Base-by-base conservation (phyloP, 2,113 vertebrate genomes). In the Xenopus borealis region DNA sequence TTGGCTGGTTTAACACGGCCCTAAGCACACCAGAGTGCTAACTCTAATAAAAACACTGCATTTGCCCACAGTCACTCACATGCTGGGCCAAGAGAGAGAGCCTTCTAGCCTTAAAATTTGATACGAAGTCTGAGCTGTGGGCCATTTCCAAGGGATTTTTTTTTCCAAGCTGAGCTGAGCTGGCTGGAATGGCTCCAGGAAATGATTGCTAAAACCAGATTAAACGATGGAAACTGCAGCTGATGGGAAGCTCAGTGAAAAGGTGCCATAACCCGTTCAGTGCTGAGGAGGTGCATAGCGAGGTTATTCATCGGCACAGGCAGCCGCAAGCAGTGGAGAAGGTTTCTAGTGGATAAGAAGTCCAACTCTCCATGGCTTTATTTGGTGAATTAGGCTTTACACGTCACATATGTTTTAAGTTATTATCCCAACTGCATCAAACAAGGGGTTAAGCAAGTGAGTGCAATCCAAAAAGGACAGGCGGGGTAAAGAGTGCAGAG, bases 161-260 rank as follows among this genome's bases (percentile, higher is more conserved):
- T 46, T 76, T 76, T 58, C 73, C n/a, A n/a, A n/a, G n/a, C n/a
- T n/a, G 69, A 66, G 47, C 73, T 55, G 46, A 76, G 66, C 59
- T 62, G 58, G 66, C 59, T 91, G 87, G 87, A 88, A 82, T 69
- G 65, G 82, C 83, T 84, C 88, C 88, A 90, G 86, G 86, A 89
- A 91, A 87, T 76, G 83, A 87, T 66, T 87, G 82, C 83, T 88
- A 87, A 85, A 76, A 85, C 78, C 81, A 83, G 81, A 91, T 90
- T 88, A 89, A 85, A 88, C 78, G 80, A 88, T 88, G 89, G 85
- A 89, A 89, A 91, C 79, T 86, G 77, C 74, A 78, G 80, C 71
- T 81, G 83, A 82, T 83, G 84, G 72, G 72, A 72, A 1, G 7
- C 1, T 5, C 75, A 83, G 68, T 85, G 69, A 6, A 86, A 50